These are phyloP conservation scores for Congeria kusceri DNA, from an alignment of 2,888 invertebrate species.

Conservation along the genomic window DNA sequence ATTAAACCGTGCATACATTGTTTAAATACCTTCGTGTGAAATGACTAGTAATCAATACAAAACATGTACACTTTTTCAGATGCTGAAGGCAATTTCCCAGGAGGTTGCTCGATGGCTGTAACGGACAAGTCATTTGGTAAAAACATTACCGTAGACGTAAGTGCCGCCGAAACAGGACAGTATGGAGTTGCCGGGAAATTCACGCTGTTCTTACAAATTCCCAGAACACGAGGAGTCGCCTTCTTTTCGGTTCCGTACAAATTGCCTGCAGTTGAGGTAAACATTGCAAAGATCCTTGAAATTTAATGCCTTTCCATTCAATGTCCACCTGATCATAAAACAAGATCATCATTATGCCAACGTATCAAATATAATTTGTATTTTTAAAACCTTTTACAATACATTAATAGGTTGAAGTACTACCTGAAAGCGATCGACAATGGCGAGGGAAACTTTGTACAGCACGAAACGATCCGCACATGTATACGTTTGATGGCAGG, in stretches of 20 bases:
- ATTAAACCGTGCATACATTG: too few species aligned
- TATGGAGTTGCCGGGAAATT: slow-evolving; percentile 33
- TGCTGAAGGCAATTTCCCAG: background rate
- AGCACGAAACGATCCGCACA: slow-evolving; percentile 6
- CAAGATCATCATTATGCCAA: too few species aligned
- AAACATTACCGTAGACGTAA: slow-evolving; percentile 5
- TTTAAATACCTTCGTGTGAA: too few species aligned
- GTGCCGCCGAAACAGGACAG: slow-evolving; percentile 28
- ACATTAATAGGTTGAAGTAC: background rate
- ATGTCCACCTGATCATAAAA: too few species aligned
- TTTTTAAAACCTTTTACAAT: too few species aligned
- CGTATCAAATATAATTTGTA: too few species aligned
- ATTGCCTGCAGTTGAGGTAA: background rate
- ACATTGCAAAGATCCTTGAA: too few species aligned
- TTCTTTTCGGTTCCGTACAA: background rate
- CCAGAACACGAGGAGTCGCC: background rate
- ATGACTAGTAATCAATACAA: too few species aligned
- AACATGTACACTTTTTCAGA: background rate
- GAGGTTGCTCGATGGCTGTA: background rate
- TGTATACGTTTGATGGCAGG: slow-evolving; percentile 13
- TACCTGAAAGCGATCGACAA: slow-evolving; percentile 1
- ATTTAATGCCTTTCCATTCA: too few species aligned
- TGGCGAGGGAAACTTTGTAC: slow-evolving; percentile 2
- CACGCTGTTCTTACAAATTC: background rate
- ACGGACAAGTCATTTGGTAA: too few species aligned